Conservation (phyloP, 1,140 invertebrate genomes). For the Radopholus similis region DNA sequence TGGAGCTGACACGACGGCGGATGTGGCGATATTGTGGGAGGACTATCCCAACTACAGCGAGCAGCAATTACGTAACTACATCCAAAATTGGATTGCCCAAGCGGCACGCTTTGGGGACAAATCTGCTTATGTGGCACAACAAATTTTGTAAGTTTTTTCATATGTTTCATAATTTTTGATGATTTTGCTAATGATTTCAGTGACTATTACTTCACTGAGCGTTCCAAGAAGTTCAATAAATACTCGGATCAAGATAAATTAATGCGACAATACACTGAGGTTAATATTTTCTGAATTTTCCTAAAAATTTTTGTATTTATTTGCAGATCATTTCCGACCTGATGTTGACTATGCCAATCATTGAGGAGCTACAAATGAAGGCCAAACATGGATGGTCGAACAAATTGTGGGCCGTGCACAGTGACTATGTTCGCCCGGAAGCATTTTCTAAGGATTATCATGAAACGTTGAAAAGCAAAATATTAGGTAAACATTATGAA, state of each 20-base stretch:
- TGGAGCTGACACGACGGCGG: neutral
- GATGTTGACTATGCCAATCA: neutral
- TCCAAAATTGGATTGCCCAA: conserved; percentile 14
- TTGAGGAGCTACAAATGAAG: conserved; percentile 4
- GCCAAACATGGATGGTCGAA: neutral
- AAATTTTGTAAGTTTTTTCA: too few relatives aligned
- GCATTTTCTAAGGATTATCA: conserved; percentile 5
- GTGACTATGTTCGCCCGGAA: neutral
- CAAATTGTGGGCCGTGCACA: neutral
- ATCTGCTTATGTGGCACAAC: neutral
- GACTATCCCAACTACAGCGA: conserved; percentile 1
- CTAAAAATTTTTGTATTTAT: neutral
- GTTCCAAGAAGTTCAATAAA: conserved; percentile 14
- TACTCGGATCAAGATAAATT: too few relatives aligned
- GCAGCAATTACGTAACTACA: conserved; percentile 17
- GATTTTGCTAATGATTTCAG: neutral
- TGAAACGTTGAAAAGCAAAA: too few relatives aligned
- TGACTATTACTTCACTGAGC: conserved; percentile 10
- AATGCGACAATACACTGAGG: too few relatives aligned
- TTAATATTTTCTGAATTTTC: neutral
- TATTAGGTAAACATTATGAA: neutral
- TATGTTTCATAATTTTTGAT: too few relatives aligned
- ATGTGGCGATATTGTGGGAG: neutral
- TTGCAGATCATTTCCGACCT: neutral
- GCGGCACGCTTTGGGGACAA: conserved; percentile 14